These are phyloP conservation scores for Heliothis virescens DNA, from an alignment of 1,140 invertebrate genomes.

Conservation along the genomic window DNA sequence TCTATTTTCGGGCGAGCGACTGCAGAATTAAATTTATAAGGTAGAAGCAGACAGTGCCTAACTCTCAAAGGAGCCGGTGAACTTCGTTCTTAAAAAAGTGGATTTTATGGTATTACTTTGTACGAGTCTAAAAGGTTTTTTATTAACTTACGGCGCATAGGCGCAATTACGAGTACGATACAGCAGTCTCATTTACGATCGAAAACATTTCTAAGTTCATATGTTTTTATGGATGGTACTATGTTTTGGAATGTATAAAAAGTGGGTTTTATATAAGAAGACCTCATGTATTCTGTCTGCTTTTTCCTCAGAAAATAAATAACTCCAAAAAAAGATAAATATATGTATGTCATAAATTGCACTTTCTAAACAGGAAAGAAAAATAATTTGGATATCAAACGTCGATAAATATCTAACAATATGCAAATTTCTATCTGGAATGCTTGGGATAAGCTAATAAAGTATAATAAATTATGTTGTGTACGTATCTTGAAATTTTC, in stretches of 20 bases:
- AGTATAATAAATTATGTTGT: slow-evolving; percentile 11
- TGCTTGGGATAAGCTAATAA: slow-evolving; percentile 11
- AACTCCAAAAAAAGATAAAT: background rate
- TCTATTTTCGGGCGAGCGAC: slow-evolving; percentile 11
- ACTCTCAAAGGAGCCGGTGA: slow-evolving; percentile 8
- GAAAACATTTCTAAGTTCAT: background rate
- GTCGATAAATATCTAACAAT: background rate
- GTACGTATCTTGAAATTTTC: slow-evolving; percentile 2
- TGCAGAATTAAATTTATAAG: slow-evolving; percentile 32
- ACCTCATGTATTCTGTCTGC: no score
- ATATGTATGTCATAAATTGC: background rate
- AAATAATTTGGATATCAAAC: background rate
- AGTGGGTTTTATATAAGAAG: background rate
- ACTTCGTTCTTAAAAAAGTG: slow-evolving; percentile 42
- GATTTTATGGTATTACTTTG: slow-evolving; percentile 50
- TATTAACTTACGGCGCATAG: slow-evolving; percentile 52
- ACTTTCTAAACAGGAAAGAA: background rate
- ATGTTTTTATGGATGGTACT: background rate
- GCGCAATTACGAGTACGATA: slow-evolving; percentile 18
- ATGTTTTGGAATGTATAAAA: background rate
- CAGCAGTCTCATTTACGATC: slow-evolving; percentile 7
- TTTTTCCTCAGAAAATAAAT: background rate
- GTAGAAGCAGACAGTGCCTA: slow-evolving; percentile 1
- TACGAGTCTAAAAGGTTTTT: slow-evolving; percentile 52
- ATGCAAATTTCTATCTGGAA: slow-evolving; percentile 5